Base-by-base conservation (phyloP, 1,140 invertebrate species). In the Euura saliciscinereae region DNA sequence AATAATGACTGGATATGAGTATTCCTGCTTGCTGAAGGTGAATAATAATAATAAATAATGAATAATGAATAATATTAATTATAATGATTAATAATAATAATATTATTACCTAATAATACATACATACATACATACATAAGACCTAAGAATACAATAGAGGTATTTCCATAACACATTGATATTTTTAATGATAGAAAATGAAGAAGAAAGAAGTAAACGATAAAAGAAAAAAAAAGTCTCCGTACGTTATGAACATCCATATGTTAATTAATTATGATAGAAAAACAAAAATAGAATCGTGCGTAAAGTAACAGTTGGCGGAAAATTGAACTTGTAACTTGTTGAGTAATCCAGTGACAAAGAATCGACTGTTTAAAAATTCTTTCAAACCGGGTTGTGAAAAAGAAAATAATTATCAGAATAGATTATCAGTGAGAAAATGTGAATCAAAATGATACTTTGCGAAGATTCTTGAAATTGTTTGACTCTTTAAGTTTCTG, bases 121-220 rank as follows among this genome's bases (percentile, higher is more conserved):
- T 28, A 28, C 28, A 28, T 28, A 1, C 28, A 28, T 28, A 28
- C 28, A 28, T 28, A 28, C 28, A 28, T 59, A 59, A 59, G 45
- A 74, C 70, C 76, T 70, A 83, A 80, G 76, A 80, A 79, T 78
- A 84, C 78, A 83, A 73, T 83, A 85, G 79, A 85, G 78, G 79
- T 84, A 84, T 82, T 82, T 76, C 79, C 78, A 59, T 59, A 59
- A n/a, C 51, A 59, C 51, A 79, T 83, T 82, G 78, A 85, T 84
- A 84, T 84, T 84, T 84, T 85, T 82, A 80, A 84, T 79, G 80
- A 82, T 83, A 81, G 77, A 80, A 83, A 28, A 28, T 28, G 28
- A 28, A 28, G 28, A 28, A 28, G 28, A 28, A 28, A 28, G 28
- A 28, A 28, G 28, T 28, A 28, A 28, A 28, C 28, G 28, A 28